Percentiles rank a stretch among this genome's conserved stretches.
Conservation (phyloP, 2,797 vertebrate genomes). For the Tapirus indicus region DNA sequence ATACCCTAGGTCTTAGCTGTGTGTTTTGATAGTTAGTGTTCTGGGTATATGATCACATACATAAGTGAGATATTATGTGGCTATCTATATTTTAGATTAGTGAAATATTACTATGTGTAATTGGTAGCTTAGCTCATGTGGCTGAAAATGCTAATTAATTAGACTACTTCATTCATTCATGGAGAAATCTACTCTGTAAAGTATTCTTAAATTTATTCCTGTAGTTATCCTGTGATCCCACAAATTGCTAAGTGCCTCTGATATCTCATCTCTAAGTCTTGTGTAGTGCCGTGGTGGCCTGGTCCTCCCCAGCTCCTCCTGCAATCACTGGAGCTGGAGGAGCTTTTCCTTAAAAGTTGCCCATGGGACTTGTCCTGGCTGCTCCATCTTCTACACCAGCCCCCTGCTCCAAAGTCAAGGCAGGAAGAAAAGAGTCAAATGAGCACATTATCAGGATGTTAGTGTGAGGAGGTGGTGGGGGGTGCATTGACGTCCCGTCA, state of each 20-base stretch:
- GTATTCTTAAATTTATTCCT: neutral
- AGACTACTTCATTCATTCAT: neutral
- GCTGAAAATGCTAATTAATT: neutral
- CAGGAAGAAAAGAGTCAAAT: neutral
- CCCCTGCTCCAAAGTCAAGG: neutral
- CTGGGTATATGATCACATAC: neutral
- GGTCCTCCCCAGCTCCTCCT: neutral
- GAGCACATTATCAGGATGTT: neutral
- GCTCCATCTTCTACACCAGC: neutral
- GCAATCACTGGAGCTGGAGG: neutral
- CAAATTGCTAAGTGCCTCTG: neutral
- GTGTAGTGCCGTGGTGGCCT: rapidly evolving
- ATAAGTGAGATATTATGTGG: neutral
- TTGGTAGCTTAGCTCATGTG: neutral
- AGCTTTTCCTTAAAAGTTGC: neutral
- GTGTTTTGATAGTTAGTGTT: neutral
- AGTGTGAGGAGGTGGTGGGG: neutral
- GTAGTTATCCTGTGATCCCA: neutral
- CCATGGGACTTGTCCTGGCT: rapidly evolving
- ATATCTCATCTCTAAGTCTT: neutral
- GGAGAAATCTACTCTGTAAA: neutral
- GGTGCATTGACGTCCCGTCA: rapidly evolving
- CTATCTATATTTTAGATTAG: neutral
- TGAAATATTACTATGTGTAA: neutral
- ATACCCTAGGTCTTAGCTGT: neutral